Evolutionary conservation across 2,113 vertebrate genomes (phyloP), one percentile per base, ranked within the genome.

Genomic region (Spea bombifrons): DNA sequence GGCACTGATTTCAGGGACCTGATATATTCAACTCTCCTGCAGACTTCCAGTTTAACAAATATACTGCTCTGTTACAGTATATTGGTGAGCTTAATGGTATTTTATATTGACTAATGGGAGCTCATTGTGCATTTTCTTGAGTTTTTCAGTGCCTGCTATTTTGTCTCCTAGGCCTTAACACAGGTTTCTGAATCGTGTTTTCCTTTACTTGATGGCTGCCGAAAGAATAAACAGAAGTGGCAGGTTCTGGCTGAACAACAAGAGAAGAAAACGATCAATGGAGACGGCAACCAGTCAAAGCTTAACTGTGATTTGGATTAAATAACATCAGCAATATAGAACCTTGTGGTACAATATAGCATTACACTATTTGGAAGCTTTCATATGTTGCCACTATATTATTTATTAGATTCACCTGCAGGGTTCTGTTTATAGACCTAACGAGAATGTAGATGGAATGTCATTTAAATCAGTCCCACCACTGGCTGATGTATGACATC

Each of bases 171-270:
- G 97, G 96, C 96, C 5, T 84, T 99, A 89, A 89, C 92, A 0
- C 90, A 91, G 0, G 90, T 99, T 73, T 98, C 96, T 0, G 93
- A 96, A 86, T 89, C 87, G 57, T 98, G 96, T 82, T 93, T 89
- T 74, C 97, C 97, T 1, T 85, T 99, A 85, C 86, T 99, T 84
- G 97, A 98, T 17, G 97, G 97, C 81, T 99, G 97, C 84, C 94
- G 90, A 77, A 93, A 89, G 73, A 99, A 99, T 87, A 90, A 95
- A 75, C 94, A 96, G 84, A 94, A 95, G 70, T 99, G 97, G 97
- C 94, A 97, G 85, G 84, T 86, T 17, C 87, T 99, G 44, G 94
- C 96, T 0, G 94, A 98, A 76, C 94, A 97, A 78, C 93, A 94
- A 1, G 94, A 98, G 84, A 92, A 93, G 84, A 90, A 71, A 3